phyloP scores from a whole-genome alignment of 2,888 invertebrate species.

The Cosmia pyralina region DNA sequence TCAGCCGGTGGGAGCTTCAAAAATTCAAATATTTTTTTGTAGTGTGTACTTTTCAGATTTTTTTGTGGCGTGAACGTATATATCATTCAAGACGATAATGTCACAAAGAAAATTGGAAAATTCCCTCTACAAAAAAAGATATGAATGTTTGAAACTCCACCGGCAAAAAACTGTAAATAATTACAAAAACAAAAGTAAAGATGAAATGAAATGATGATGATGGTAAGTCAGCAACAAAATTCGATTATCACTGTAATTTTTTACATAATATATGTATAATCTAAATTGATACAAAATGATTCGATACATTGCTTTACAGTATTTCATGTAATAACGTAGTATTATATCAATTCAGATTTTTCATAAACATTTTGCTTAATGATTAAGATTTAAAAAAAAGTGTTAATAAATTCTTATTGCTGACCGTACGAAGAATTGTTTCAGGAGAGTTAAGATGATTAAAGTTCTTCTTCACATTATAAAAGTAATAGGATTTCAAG shows the following conservation, averaged over 20 bases:
- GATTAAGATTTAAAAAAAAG: background rate
- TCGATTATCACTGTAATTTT: background rate
- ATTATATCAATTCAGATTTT: background rate
- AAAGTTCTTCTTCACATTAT: conserved; percentile 8
- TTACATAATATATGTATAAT: background rate
- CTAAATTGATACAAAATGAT: background rate
- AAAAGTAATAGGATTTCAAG: conserved; percentile 25
- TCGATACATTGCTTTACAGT: background rate
- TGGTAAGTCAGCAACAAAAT: background rate
- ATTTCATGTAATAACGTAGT: background rate
- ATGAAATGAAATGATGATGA: no score
- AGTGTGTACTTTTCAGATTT: no score
- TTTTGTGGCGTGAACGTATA: no score
- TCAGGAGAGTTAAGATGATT: background rate
- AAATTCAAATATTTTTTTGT: no score
- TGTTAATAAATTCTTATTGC: background rate
- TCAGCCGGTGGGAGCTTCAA: no score
- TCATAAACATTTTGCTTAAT: background rate
- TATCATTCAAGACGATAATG: no score
- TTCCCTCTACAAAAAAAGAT: no score
- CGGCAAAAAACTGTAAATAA: no score
- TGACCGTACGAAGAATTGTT: background rate
- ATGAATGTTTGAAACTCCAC: no score
- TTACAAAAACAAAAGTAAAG: no score
- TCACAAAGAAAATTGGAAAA: no score